phyloP scores from a whole-genome alignment of 2,797 vertebrate genomes.

The Lophotriccus pileatus region DNA sequence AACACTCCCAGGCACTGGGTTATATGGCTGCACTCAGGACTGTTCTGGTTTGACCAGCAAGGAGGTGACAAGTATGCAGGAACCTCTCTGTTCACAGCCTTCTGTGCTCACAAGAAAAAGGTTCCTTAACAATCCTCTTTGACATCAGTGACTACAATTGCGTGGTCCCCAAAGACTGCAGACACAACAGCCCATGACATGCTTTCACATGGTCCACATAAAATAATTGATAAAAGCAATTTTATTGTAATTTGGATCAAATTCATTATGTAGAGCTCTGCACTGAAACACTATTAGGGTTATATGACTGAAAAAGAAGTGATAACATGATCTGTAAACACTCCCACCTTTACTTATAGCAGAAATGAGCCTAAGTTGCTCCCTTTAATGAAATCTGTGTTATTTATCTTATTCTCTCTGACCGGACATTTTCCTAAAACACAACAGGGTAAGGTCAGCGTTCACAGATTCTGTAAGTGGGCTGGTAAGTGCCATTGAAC shows the following conservation, averaged over 20 bases:
- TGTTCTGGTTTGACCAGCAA: neutral
- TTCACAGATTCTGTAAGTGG: constrained; percentile 44
- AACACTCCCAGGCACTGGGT: neutral
- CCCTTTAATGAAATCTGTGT: neutral
- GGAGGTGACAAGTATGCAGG: neutral
- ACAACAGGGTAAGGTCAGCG: neutral
- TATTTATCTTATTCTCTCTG: neutral
- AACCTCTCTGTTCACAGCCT: neutral
- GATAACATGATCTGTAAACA: neutral
- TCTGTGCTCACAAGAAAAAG: neutral
- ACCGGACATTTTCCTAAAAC: neutral
- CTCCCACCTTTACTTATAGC: neutral
- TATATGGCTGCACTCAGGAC: accelerated
- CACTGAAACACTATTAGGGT: neutral
- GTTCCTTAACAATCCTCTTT: neutral
- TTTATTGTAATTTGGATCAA: neutral
- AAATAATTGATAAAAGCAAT: neutral
- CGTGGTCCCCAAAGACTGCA: neutral
- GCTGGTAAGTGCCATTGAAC: constrained; percentile 39
- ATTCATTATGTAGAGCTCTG: neutral
- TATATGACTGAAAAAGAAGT: neutral
- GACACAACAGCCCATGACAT: neutral
- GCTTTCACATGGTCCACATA: neutral
- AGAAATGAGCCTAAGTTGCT: neutral
- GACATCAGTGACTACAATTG: neutral